Conservation (phyloP, 2,113 vertebrate species). For the Copsychus sechellarum region DNA sequence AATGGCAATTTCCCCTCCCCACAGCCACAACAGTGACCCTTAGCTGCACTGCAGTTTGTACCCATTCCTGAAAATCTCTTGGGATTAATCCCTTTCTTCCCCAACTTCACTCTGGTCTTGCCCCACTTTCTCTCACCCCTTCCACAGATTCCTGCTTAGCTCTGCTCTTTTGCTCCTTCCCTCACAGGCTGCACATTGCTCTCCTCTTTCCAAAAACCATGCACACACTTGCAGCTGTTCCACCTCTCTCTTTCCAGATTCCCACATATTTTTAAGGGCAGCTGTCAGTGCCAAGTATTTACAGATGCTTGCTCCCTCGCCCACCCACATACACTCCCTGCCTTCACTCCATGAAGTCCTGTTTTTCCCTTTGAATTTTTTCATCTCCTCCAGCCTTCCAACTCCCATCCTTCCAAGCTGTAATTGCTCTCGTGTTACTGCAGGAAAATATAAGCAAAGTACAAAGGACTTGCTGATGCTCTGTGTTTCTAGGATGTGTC, state of each 20-base stretch:
- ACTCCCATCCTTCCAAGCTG: slow-evolving; percentile 9
- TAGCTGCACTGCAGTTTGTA: background rate
- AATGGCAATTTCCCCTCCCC: background rate
- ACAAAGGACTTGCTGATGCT: slow-evolving; percentile 50
- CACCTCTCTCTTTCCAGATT: background rate
- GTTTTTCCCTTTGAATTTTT: background rate
- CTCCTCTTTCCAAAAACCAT: background rate
- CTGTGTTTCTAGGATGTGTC: slow-evolving; percentile 30
- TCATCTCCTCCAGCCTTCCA: background rate
- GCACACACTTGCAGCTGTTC: background rate
- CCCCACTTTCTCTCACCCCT: background rate
- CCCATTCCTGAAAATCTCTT: background rate
- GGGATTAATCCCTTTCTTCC: background rate
- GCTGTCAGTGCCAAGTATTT: slow-evolving; percentile 22
- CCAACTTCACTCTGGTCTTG: background rate
- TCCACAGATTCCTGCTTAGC: background rate
- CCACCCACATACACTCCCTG: background rate
- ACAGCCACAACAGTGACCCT: background rate
- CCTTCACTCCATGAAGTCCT: background rate
- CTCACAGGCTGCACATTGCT: background rate
- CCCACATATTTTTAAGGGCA: slow-evolving; percentile 5
- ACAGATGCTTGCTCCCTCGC: slow-evolving; percentile 9
- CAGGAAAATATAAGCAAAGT: slow-evolving; percentile 26
- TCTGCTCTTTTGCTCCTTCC: background rate
- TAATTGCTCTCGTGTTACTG: slow-evolving; percentile 14